Evolutionary conservation across 2,797 vertebrate genomes (phyloP), one percentile per base, ranked within the genome.

Genomic region (Chelonia mydas): DNA sequence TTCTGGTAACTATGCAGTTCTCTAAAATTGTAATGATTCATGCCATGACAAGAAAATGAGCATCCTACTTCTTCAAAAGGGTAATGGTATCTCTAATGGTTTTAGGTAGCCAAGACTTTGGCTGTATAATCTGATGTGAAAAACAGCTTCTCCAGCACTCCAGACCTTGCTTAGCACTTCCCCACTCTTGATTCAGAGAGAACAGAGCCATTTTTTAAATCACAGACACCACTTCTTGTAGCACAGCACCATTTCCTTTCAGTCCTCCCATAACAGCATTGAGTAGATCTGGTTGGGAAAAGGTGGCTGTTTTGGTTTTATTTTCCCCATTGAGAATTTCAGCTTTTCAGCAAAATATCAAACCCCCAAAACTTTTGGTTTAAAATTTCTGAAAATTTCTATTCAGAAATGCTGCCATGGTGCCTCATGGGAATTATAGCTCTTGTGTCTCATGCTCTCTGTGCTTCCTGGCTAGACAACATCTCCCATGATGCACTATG

Each of bases 131-230:
- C 6, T 25, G n/a, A 11, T 41, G 55, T 4, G 28, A 25, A 7
- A 4, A 28, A 28, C 25, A 7, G 47, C 47, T 37, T 0, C 25
- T 1, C 3, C 25, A 33, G n/a, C 8, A 76, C 17, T 11, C 0
- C 3, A 50, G 68, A 23, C 49, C 31, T 3, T 55, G 8, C 1
- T 37, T 59, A 6, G 1, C 2, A 1, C 51, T 83, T 89, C 77
- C 12, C 13, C 5, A 50, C 2, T 7, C 72, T 76, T 47, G 23
- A 59, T 53, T 55, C 15, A 23, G 59, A 0, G 0, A 41, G 78
- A 5, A 53, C 23, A 74, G 3, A 55, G 10, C 55, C 7, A 25
- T 11, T 45, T 76, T 27, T 47, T 28, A 76, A 47, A 13, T 76
- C 25, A 28, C 72, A 41, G 81, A 65, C 33, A 2, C 0, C 41